phyloP scores from a whole-genome alignment of 2,113 vertebrate species.

The Periophthalmus modestus region DNA sequence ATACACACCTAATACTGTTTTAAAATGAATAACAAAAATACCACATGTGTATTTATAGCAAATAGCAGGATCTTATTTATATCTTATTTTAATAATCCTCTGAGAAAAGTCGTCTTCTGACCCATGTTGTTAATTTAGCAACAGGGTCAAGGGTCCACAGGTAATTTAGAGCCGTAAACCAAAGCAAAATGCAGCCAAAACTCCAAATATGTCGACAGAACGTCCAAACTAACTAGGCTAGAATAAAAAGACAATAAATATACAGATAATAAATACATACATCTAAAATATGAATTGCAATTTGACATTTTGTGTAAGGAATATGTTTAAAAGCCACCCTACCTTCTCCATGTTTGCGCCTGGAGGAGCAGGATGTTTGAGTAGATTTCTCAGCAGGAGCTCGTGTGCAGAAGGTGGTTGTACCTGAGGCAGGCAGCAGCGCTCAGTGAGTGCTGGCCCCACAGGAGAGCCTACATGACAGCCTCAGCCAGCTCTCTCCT shows the following conservation, averaged over 20 bases:
- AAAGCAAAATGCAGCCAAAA: neutral
- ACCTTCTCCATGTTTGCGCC: slow-evolving; percentile 79
- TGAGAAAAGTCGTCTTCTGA: slow-evolving; percentile 7
- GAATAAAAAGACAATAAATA: neutral
- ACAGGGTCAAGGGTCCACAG: slow-evolving; percentile 12
- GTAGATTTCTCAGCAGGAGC: slow-evolving; percentile 35
- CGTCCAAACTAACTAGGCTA: neutral
- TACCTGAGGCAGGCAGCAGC: slow-evolving; percentile 76
- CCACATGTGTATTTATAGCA: neutral
- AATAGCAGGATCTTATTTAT: neutral
- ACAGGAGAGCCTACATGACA: slow-evolving; percentile 71
- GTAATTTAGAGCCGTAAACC: slow-evolving; percentile 25
- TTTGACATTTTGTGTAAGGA: neutral
- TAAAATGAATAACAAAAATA: neutral
- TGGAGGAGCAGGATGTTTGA: slow-evolving; percentile 34
- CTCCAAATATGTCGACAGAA: neutral
- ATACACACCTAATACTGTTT: neutral
- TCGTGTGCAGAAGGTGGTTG: slow-evolving; percentile 56
- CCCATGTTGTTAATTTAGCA: slow-evolving; percentile 14
- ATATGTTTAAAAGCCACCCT: slow-evolving; percentile 32
- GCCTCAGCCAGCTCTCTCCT: slow-evolving; percentile 63
- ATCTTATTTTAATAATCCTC: slow-evolving; percentile 16
- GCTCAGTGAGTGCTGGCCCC: slow-evolving; percentile 62
- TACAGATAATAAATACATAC: neutral
- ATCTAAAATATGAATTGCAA: neutral